Percentiles rank a stretch among this genome's conserved stretches.
Conservation (phyloP, 2,888 invertebrate genomes). For the Yponomeuta plumbellus region DNA sequence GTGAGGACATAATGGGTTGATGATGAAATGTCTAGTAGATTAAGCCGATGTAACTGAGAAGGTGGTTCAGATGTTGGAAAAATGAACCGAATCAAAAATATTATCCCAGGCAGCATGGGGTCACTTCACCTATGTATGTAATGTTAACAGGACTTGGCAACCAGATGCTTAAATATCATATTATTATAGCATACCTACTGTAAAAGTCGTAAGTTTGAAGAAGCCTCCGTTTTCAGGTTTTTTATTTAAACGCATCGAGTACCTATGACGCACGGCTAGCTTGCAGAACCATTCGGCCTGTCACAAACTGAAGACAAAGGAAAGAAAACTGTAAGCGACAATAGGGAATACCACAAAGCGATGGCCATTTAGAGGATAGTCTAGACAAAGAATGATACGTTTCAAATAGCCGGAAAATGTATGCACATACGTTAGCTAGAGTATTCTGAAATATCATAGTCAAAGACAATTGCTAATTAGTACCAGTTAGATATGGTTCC, state of each 20-base stretch:
- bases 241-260: background rate
- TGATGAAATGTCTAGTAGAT: too few relatives aligned
- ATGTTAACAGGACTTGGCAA: too few relatives aligned
- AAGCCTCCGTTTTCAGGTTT: too few relatives aligned
- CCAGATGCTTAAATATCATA: too few relatives aligned
- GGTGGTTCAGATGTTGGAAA: too few relatives aligned
- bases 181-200: too few relatives aligned
- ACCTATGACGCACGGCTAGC: background rate
- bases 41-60: too few relatives aligned
- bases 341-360: background rate
- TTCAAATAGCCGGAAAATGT: conserved; percentile 47
- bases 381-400: conserved; percentile 7
- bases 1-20: too few relatives aligned
- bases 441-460: conserved; percentile 36
- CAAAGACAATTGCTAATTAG: conserved; percentile 57
- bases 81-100: too few relatives aligned
- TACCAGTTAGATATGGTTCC: conserved; percentile 44
- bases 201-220: too few relatives aligned
- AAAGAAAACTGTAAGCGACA: background rate
- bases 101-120: too few relatives aligned
- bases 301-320: background rate
- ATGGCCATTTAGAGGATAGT: conserved; percentile 2
- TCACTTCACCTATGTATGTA: too few relatives aligned
- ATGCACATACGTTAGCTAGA: conserved; percentile 45
- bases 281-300: background rate